Evolutionary conservation across 2,888 invertebrate genomes (phyloP), one percentile per base, ranked within the genome.

Genomic region (Ecliptopera silaceata): DNA sequence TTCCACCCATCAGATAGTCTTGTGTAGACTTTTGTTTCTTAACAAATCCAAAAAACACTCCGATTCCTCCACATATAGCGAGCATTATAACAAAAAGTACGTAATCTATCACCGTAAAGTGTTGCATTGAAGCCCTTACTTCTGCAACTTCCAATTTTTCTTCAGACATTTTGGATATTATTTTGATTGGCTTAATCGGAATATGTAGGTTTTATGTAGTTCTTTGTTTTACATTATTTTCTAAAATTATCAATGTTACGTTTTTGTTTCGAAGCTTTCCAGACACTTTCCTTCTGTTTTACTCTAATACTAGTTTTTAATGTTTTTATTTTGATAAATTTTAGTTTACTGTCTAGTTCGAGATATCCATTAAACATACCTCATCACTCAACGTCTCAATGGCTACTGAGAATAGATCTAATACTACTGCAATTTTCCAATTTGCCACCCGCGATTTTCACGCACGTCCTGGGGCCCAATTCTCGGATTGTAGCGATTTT

Each of bases 1-100:
- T 92, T 5, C 95, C 95, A 4, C 96, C 97, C 83, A 97, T 94
- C 64, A 97, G 91, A 79, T 97, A 97, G 67, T 95, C 95, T 71
- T 95, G 94, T 1, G 94, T 92, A 1, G 88, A 81, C 63, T 80
- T 72, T 72, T 88, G 69, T 69, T 94, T 94, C 56, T 94, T 93
- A 63, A 94, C 84, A 73, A 95, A 95, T 4, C 96, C 97, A 74
- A 95, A 97, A 80, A 95, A 96, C 54, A 97, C 80, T 8, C 97
- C 97, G 53, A 97, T 94, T 2, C 92, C 87, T 26, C 95, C 94
- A 74, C 96, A 97, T 31, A 95, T 81, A 4, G 93, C 74, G 56
- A 97, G 86, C 96, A 96, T 96, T 0, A 92, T 69, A 11, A 93
- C 84, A 72, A 95, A 95, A 44, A 95, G 92, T 0, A 91, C 73